Evolutionary conservation across 2,113 vertebrate genomes (phyloP).

Genomic region (Ceuthmochares aereus): DNA sequence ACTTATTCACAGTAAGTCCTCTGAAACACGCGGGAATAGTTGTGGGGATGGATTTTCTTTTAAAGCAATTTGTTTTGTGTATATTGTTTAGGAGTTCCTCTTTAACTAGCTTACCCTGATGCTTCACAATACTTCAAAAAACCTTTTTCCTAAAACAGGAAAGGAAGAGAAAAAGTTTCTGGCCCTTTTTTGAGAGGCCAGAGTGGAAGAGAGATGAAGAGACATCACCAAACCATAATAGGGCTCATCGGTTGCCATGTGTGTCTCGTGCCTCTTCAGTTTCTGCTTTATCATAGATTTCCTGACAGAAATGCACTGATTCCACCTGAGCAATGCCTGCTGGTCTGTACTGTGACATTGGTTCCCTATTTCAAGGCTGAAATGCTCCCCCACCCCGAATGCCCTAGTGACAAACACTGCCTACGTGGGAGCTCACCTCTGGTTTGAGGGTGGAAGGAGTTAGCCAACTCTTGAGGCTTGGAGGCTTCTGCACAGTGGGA

Average conservation of each 20-base stretch:
- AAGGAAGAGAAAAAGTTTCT: not conserved
- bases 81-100: not conserved
- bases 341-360: not conserved
- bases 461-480: not conserved
- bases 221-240: not conserved
- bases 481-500: not conserved
- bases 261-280: not conserved
- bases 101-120: not conserved
- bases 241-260: not conserved
- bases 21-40: not conserved
- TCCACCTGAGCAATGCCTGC: not conserved
- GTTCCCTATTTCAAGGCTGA: not conserved
- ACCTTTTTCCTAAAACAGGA: not conserved
- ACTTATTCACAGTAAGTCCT: not conserved
- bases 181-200: not conserved
- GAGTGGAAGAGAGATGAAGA: not conserved
- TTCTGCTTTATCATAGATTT: not conserved
- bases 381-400: not conserved
- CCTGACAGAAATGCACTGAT: not conserved
- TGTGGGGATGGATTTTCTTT: not conserved
- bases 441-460: not conserved
- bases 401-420: not conserved
- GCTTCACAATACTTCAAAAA: not conserved
- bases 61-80: not conserved
- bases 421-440: accelerated